A percentile compares a stretch with the other conserved stretches of the same genome.
phyloP scores from a whole-genome alignment of 2,797 vertebrate genomes.

The Paratrypauchen microcephalus region DNA sequence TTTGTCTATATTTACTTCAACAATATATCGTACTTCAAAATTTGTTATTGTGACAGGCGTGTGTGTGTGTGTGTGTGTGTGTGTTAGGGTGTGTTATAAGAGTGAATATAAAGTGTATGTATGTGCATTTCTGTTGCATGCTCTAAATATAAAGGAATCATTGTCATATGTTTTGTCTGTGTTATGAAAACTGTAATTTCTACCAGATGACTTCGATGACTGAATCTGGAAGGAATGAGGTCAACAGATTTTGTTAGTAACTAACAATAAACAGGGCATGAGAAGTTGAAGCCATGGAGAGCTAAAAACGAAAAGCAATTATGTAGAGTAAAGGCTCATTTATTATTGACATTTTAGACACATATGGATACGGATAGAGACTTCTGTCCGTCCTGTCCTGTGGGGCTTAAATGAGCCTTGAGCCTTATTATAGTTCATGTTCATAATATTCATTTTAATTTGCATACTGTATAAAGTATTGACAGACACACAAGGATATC shows the following conservation, averaged over 20 bases:
- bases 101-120: background rate
- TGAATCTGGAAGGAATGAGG: conserved; percentile 9
- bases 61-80: conserved; percentile 2
- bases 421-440: too few relatives aligned
- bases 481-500: background rate
- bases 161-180: conserved; percentile 7
- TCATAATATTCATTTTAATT: too few relatives aligned
- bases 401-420: too few relatives aligned
- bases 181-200: conserved; percentile 1
- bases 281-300: background rate
- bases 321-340: background rate
- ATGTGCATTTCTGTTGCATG: background rate
- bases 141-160: background rate
- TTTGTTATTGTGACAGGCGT: too few relatives aligned
- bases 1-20: too few relatives aligned
- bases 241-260: background rate
- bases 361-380: too few relatives aligned
- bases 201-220: conserved; percentile 12
- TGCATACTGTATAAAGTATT: background rate
- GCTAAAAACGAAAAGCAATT: background rate
- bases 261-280: background rate
- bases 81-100: background rate
- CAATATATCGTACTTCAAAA: too few relatives aligned
- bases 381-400: too few relatives aligned
- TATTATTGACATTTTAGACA: too few relatives aligned